Evolutionary conservation across 1,140 invertebrate genomes (phyloP).

Genomic region (Xylocopa sonorina): DNA sequence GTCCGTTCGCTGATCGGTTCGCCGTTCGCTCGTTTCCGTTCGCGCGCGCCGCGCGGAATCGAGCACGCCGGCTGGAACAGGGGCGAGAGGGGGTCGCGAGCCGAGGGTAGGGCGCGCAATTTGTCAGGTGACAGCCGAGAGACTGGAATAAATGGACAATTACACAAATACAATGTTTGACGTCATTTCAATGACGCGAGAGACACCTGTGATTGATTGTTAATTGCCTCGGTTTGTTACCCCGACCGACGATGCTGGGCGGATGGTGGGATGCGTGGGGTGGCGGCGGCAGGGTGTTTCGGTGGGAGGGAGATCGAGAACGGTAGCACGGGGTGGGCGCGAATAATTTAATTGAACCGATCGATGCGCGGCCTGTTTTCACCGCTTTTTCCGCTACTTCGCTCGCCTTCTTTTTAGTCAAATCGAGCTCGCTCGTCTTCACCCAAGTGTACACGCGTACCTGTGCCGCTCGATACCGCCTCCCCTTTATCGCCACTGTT

Average conservation of each 20-base stretch:
- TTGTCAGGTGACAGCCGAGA: constrained; percentile 81
- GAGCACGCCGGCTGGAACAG: constrained; percentile 35
- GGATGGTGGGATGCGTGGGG: constrained; percentile 40
- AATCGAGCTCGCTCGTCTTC: constrained; percentile 23
- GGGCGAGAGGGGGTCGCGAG: constrained; percentile 37
- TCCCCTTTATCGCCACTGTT: not conserved
- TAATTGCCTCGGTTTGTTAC: constrained; percentile 83
- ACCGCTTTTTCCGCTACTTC: constrained; percentile 55
- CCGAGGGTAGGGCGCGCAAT: constrained; percentile 77
- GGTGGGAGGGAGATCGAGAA: constrained; percentile 34
- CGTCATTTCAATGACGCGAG: constrained; percentile 82
- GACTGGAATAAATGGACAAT: constrained; percentile 83
- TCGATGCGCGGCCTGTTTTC: constrained; percentile 66
- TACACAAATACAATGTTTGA: constrained; percentile 82
- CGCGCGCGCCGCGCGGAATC: not conserved
- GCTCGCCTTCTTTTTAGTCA: constrained; percentile 31
- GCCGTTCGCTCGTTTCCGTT: constrained; percentile 25
- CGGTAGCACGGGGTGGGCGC: constrained; percentile 64
- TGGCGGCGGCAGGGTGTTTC: constrained; percentile 35
- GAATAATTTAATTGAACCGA: constrained; percentile 79
- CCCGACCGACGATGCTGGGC: constrained; percentile 66
- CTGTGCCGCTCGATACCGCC: not conserved
- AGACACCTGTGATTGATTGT: constrained; percentile 82
- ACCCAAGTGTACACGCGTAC: no score
- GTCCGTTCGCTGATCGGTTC: not conserved